A percentile compares a stretch with the other conserved stretches of the same genome.
Evolutionary conservation across 2,888 invertebrate species (phyloP).

Genomic region (Caenorhabditis zanzibari): DNA sequence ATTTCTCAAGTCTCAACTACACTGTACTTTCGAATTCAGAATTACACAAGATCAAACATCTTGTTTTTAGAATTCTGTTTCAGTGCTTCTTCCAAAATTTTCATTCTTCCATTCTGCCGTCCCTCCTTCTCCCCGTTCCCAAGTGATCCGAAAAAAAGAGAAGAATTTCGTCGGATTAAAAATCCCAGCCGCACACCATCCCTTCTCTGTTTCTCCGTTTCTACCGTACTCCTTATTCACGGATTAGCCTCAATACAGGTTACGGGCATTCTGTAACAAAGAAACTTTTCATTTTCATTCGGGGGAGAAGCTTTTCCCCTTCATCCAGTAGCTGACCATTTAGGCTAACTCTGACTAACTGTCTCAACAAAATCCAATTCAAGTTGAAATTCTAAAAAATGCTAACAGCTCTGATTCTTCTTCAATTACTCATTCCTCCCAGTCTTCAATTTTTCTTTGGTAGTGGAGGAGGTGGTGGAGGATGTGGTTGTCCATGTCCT

Average conservation of each 20-base stretch:
- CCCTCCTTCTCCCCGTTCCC: conserved; percentile 9
- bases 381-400: conserved; percentile 7
- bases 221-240: conserved; percentile 29
- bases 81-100: conserved; percentile 27
- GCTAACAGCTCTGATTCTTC: conserved; percentile 50
- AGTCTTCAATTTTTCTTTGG: conserved; percentile 56
- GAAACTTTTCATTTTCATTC: conserved; percentile 40
- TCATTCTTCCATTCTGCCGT: neutral
- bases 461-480: conserved; percentile 52
- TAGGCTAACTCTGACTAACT: conserved; percentile 9
- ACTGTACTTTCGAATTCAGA: conserved; percentile 9
- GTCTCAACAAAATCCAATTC: conserved; percentile 6
- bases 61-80: conserved; percentile 22
- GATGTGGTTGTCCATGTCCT: conserved; percentile 62
- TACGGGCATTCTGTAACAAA: conserved; percentile 43
- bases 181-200: conserved; percentile 27
- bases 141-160: conserved; percentile 50
- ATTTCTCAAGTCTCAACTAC: too few relatives aligned
- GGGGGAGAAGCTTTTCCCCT: conserved; percentile 12
- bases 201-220: conserved; percentile 28
- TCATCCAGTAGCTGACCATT: conserved; percentile 3
- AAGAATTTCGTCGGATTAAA: conserved; percentile 51
- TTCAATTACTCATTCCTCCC: conserved; percentile 51
- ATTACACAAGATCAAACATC: conserved; percentile 32
- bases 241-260: conserved; percentile 66